Evolutionary conservation across 2,113 vertebrate genomes (phyloP), one percentile per base, ranked within the genome.

Genomic region (Apeltes quadracus): DNA sequence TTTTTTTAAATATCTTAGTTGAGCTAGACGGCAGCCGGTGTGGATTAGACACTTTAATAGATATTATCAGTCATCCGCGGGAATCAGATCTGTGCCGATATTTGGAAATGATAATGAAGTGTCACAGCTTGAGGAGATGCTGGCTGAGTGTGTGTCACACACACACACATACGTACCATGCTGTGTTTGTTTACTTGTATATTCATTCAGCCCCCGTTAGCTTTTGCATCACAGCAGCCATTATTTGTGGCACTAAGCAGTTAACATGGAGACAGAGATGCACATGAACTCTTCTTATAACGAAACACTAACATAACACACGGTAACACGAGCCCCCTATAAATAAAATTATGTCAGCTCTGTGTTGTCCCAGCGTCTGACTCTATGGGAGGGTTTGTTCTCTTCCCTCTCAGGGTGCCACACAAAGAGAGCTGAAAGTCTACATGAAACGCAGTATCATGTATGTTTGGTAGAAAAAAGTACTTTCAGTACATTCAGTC

Each of bases 41-140:
- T 20, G 27, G 54, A 5, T 48, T 15, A 0, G n/a, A 71, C 34
- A 27, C 14, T 46, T 38, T 39, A 32, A 82, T 22, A 68, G 51
- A 68, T 72, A 22, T 20, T 29, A 56, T 57, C 34, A 53, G 27
- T 38, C 43, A 57, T 70, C 41, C 50, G 23, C 12, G 67, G 23
- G 63, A 50, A 57, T 65, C 48, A 23, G 3, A 9, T 39, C 50
- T 34, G 64, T 67, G 69, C 29, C 58, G 74, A 65, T 63, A 78
- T 61, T 23, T 72, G 14, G 15, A 63, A 71, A 12, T 53, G 29
- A 54, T 54, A 43, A 22, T 75, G 65, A 74, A 61, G 56, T n/a
- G 41, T 78, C 57, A 48, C 59, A 46, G 55, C 38, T 25, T 36
- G 54, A 56, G 73, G 20, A 53, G 61, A 61, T 65, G 71, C 73